phyloP scores from a whole-genome alignment of 2,113 vertebrate genomes.

The Melospiza melodia region DNA sequence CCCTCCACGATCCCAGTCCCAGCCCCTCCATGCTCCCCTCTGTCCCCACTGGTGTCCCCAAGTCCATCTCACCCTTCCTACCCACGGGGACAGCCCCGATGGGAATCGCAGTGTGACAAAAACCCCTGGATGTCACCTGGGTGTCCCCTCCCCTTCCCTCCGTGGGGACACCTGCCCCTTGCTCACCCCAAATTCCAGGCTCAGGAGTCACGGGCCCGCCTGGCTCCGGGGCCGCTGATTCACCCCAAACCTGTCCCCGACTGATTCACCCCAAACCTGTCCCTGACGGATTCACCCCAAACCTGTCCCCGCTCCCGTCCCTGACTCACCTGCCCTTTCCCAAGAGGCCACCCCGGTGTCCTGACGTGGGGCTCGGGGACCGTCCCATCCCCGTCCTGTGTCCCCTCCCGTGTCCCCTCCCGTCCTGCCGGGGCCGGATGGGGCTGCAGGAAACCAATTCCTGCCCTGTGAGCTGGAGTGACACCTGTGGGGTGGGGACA shows the following conservation, averaged over 20 bases:
- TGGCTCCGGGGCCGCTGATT: slow-evolving; percentile 4
- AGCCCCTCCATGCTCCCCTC: not conserved
- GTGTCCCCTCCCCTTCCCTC: not conserved
- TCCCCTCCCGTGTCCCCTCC: not conserved
- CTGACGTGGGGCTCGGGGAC: not conserved
- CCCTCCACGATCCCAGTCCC: not conserved
- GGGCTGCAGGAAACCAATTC: slow-evolving; percentile 56
- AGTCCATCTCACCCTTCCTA: not conserved
- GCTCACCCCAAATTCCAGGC: not conserved
- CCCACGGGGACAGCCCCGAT: accelerated
- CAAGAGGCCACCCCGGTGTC: not conserved
- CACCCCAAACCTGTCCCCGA: too few relatives aligned
- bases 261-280: too few relatives aligned
- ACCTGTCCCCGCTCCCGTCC: not conserved
- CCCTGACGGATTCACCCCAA: not conserved
- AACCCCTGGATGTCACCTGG: too few relatives aligned
- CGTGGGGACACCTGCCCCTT: not conserved
- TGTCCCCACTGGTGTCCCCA: accelerated
- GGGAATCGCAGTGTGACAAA: accelerated
- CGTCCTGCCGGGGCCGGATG: not conserved
- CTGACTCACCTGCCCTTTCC: slow-evolving; percentile 3
- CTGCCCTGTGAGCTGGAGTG: slow-evolving; percentile 42
- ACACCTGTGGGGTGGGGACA: not conserved
- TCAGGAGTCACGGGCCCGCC: not conserved
- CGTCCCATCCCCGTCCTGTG: not conserved